These are phyloP conservation scores for Ctenicera cuprea DNA, from an alignment of 2,888 invertebrate species.

Conservation along the genomic window DNA sequence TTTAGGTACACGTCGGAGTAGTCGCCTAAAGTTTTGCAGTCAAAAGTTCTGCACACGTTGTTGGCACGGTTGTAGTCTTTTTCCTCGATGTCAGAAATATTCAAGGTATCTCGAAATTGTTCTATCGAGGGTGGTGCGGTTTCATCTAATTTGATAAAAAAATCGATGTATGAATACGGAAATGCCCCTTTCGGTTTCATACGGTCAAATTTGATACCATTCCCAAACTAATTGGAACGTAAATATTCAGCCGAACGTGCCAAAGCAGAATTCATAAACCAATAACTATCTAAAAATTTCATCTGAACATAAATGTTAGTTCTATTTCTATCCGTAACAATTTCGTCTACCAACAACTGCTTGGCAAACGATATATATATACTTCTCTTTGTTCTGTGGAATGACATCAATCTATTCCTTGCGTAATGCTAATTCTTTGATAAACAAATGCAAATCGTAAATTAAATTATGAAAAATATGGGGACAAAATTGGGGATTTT, in stretches of 20 bases:
- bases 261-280: not conserved
- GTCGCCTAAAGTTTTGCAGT: constrained; percentile 26
- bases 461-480: constrained; percentile 23
- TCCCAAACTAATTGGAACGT: not conserved
- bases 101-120: constrained; percentile 19
- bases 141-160: constrained; percentile 10
- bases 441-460: not conserved
- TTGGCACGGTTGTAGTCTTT: not conserved
- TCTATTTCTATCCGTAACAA: too few species aligned
- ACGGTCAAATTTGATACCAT: constrained; percentile 4
- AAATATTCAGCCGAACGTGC: not conserved
- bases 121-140: not conserved
- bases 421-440: not conserved
- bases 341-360: constrained; percentile 5
- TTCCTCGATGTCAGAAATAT: not conserved
- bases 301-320: not conserved
- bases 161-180: constrained; percentile 20
- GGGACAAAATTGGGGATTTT: constrained; percentile 23
- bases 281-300: constrained; percentile 11
- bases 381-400: too few species aligned
- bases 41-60: not conserved
- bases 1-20: too few species aligned
- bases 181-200: constrained; percentile 27
- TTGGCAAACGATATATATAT: constrained; percentile 25
- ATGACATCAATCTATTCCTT: constrained; percentile 18